phyloP scores from a whole-genome alignment of 2,113 vertebrate species.

The Tachysurus fulvidraco region DNA sequence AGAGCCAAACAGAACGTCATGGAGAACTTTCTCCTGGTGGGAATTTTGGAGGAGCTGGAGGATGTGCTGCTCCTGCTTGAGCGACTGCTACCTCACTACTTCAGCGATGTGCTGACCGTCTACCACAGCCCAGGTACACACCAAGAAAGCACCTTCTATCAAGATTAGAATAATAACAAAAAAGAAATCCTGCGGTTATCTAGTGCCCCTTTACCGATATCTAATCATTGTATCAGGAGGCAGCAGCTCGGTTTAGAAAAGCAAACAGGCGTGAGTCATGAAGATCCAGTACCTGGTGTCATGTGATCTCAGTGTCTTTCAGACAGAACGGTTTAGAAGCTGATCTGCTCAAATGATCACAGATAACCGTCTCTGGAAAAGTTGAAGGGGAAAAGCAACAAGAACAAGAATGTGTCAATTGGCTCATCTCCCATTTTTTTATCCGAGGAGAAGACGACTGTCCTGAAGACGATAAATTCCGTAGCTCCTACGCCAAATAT shows the following conservation, averaged over 20 bases:
- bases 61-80: conserved; percentile 95
- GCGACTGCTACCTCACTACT: conserved; percentile 98
- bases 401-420: not conserved
- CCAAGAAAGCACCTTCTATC: not conserved
- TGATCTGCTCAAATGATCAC: too few species aligned
- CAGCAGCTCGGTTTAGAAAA: too few species aligned
- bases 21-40: conserved; percentile 97
- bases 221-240: too few species aligned
- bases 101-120: conserved; percentile 91
- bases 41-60: conserved; percentile 95
- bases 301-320: too few species aligned
- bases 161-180: not conserved
- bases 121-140: conserved; percentile 93
- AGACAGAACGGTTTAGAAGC: too few species aligned
- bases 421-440: not conserved
- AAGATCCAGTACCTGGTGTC: too few species aligned
- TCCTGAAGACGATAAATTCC: not conserved
- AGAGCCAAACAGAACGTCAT: conserved; percentile 93
- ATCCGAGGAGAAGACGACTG: not conserved
- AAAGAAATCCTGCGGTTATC: not conserved
- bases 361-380: too few species aligned
- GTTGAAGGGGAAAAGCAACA: too few species aligned
- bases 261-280: too few species aligned
- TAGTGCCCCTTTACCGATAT: not conserved
- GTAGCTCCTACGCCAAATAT: not conserved